A percentile compares a stretch with the other conserved stretches of the same genome.
phyloP scores from a whole-genome alignment of 2,888 invertebrate species.

The Piscicola geometra region DNA sequence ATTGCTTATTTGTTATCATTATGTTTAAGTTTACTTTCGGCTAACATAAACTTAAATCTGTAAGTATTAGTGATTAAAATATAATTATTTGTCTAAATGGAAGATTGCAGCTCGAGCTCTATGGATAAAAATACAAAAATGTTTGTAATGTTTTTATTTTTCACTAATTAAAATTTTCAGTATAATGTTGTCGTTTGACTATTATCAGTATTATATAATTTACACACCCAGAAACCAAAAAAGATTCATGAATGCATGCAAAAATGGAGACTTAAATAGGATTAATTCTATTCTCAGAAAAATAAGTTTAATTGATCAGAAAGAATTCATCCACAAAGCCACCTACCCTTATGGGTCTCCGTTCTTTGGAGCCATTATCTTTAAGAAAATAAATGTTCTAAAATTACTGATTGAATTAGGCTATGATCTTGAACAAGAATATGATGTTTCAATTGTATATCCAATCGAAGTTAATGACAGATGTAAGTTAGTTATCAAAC shows the following conservation, averaged over 20 bases:
- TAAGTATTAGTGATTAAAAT: too few relatives aligned
- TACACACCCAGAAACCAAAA: conserved; percentile 34
- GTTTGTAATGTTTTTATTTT: too few relatives aligned
- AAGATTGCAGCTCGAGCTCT: too few relatives aligned
- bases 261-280: conserved; percentile 32
- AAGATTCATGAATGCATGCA: conserved; percentile 39
- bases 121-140: too few relatives aligned
- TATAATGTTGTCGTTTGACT: too few relatives aligned
- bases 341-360: conserved; percentile 37
- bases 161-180: background rate
- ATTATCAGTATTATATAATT: too few relatives aligned
- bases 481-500: conserved; percentile 30
- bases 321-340: conserved; percentile 26
- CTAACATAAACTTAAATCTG: too few relatives aligned
- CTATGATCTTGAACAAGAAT: conserved; percentile 36
- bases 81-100: too few relatives aligned
- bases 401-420: conserved; percentile 11
- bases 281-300: conserved; percentile 30
- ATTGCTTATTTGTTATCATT: too few relatives aligned
- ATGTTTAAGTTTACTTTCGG: too few relatives aligned
- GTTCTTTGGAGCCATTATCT: conserved; percentile 38
- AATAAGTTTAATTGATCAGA: background rate
- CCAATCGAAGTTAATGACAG: conserved; percentile 39
- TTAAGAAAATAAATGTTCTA: conserved; percentile 13
- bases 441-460: conserved; percentile 37